A percentile compares a stretch with the other conserved stretches of the same genome.
phyloP scores from a whole-genome alignment of 2,797 vertebrate genomes.

The Eulemur mongoz region DNA sequence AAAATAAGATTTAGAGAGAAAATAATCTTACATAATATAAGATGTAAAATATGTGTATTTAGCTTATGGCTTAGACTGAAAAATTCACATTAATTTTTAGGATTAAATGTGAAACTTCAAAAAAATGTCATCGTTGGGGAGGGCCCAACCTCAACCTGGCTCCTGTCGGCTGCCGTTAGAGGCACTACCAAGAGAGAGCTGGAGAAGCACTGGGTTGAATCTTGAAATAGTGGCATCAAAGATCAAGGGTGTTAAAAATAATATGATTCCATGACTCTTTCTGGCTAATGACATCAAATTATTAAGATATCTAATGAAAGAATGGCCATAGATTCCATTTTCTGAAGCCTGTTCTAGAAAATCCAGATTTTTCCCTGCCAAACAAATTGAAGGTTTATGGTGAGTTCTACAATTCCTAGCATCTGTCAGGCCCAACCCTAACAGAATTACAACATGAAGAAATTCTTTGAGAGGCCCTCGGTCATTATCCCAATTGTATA shows the following conservation, averaged over 20 bases:
- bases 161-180: accelerated
- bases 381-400: neutral
- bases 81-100: neutral
- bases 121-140: neutral
- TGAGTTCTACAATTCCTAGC: neutral
- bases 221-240: neutral
- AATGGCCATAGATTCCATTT: neutral
- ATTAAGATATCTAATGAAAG: neutral
- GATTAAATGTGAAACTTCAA: neutral
- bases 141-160: neutral
- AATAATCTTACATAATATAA: neutral
- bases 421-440: neutral
- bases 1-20: neutral
- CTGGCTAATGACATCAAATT: neutral
- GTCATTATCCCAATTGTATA: neutral
- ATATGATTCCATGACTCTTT: neutral
- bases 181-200: neutral
- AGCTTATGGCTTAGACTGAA: neutral
- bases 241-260: neutral
- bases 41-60: neutral
- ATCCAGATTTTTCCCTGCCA: neutral
- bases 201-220: neutral
- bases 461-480: neutral
- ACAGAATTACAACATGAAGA: neutral
- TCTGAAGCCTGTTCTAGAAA: neutral